Percentiles rank a stretch among this genome's conserved stretches.
phyloP scores from a whole-genome alignment of 2,113 vertebrate genomes.

The Tympanuchus pallidicinctus region DNA sequence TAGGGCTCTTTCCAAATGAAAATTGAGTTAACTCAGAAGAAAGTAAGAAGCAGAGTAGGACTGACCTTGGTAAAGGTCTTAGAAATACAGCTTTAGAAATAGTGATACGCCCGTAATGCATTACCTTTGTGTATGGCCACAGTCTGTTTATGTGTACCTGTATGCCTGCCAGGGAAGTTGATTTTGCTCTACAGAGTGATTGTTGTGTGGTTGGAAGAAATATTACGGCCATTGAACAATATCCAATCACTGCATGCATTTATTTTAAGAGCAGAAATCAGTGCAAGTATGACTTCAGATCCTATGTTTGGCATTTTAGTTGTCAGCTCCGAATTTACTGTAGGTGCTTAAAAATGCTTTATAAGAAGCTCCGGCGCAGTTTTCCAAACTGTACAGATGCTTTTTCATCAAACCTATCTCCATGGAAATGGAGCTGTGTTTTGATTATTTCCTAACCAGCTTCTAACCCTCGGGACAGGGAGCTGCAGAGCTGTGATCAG shows the following conservation, averaged over 20 bases:
- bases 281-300: slow-evolving; percentile 40
- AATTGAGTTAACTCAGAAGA: not conserved
- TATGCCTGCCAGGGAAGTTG: not conserved
- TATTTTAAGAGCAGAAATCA: slow-evolving; percentile 61
- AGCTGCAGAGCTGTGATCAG: slow-evolving; percentile 11
- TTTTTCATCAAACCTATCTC: slow-evolving; percentile 44
- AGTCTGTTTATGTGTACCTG: not conserved
- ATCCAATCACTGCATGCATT: slow-evolving; percentile 63
- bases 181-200: not conserved
- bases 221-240: slow-evolving; percentile 64
- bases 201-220: slow-evolving; percentile 20
- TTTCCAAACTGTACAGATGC: slow-evolving; percentile 57
- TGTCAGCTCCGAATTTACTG: slow-evolving; percentile 56
- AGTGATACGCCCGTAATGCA: not conserved
- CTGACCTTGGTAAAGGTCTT: slow-evolving; percentile 1
- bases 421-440: slow-evolving; percentile 38
- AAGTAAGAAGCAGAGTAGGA: not conserved
- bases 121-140: not conserved
- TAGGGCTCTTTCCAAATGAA: not conserved
- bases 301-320: not conserved
- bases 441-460: slow-evolving; percentile 24
- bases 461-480: not conserved
- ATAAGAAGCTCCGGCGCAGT: slow-evolving; percentile 32
- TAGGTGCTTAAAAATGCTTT: slow-evolving; percentile 50
- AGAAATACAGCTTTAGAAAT: not conserved